Evolutionary conservation across 2,797 vertebrate genomes (phyloP).

Genomic region (Anas capensis): DNA sequence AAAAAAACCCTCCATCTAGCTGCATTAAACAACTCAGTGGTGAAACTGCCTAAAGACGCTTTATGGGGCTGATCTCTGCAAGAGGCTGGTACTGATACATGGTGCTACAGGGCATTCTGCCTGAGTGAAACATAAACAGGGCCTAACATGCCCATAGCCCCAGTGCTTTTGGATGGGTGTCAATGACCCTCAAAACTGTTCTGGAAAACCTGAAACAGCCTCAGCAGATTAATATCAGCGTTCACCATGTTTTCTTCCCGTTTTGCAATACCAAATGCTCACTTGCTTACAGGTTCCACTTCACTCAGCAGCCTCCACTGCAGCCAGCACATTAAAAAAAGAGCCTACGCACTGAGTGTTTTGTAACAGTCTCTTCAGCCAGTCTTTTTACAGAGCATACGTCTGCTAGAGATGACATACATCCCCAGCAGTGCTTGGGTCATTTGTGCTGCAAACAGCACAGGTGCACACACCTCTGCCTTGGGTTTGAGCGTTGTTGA

Average conservation of each 20-base stretch:
- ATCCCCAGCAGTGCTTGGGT: too few relatives aligned
- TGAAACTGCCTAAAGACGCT: neutral
- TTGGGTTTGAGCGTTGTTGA: neutral
- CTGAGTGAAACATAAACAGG: neutral
- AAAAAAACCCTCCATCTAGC: neutral
- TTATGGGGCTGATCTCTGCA: neutral
- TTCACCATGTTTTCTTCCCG: neutral
- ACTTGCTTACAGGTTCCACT: neutral
- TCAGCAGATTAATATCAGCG: neutral
- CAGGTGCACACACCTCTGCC: neutral
- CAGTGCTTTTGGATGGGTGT: neutral
- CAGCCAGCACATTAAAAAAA: neutral
- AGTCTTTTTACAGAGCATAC: neutral
- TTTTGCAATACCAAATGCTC: neutral
- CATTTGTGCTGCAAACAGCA: neutral
- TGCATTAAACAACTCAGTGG: neutral
- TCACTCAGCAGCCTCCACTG: neutral
- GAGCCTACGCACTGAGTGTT: too few relatives aligned
- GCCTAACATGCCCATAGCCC: neutral
- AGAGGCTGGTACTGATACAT: fast-evolving
- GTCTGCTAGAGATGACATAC: neutral
- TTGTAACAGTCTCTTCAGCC: neutral
- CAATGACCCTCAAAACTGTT: neutral
- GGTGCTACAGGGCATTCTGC: neutral
- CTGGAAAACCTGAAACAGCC: neutral